phyloP scores from a whole-genome alignment of 2,797 vertebrate genomes.

The Tinamus major region DNA sequence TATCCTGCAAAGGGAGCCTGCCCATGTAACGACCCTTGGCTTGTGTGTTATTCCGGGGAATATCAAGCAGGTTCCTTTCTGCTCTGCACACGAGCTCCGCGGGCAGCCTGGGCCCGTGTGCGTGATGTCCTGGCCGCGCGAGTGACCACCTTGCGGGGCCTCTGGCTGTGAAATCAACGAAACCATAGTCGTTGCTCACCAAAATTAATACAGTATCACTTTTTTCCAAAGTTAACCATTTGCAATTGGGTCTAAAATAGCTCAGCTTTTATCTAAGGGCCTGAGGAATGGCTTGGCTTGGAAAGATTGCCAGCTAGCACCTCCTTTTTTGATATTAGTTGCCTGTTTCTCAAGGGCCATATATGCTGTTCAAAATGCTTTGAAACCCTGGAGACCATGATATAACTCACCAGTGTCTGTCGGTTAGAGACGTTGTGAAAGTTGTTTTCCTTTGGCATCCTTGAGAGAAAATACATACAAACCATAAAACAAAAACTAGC shows the following conservation, averaged over 20 bases:
- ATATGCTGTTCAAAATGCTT: not conserved
- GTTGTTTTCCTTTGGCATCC: not conserved
- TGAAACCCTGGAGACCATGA: not conserved
- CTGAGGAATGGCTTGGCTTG: not conserved
- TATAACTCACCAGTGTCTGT: not conserved
- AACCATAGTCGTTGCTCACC: not conserved
- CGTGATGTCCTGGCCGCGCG: constrained; percentile 50
- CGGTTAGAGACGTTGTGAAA: not conserved
- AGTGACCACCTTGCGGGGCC: constrained; percentile 23
- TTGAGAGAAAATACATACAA: not conserved
- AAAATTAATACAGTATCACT: not conserved
- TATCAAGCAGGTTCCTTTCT: constrained; percentile 6
- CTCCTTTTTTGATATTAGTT: not conserved
- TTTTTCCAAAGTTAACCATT: not conserved
- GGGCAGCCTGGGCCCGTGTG: not conserved
- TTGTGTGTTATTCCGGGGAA: constrained; percentile 63
- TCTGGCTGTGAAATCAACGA: constrained; percentile 30
- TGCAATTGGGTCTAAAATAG: not conserved
- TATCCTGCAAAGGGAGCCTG: constrained; percentile 41
- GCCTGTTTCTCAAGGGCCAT: not conserved
- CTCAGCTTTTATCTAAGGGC: not conserved
- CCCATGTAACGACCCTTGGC: constrained; percentile 27
- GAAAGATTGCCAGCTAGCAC: not conserved
- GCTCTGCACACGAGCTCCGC: constrained; percentile 14
- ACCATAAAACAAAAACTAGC: not conserved